A percentile compares a stretch with the other conserved stretches of the same genome.
phyloP scores from a whole-genome alignment of 1,140 invertebrate genomes.

The Meloidogyne exigua region DNA sequence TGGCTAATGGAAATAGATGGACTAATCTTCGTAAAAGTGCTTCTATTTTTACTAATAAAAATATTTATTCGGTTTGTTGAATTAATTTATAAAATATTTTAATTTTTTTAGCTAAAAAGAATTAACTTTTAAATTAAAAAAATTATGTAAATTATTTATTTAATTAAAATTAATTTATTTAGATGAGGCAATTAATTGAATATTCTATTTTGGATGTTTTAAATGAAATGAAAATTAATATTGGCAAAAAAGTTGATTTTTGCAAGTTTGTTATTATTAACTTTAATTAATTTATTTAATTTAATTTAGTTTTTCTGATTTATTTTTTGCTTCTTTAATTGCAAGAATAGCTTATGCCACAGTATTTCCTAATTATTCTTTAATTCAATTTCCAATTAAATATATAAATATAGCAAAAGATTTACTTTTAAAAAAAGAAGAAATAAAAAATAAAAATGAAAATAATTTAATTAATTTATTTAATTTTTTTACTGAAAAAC shows the following conservation, averaged over 20 bases:
- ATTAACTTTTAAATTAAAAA: too few relatives aligned
- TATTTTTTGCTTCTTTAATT: not conserved
- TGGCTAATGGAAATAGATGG: not conserved
- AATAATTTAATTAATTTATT: not conserved
- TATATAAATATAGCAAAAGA: not conserved
- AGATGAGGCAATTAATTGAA: not conserved
- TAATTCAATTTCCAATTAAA: not conserved
- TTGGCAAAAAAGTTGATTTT: not conserved
- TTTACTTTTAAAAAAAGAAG: slow-evolving; percentile 3
- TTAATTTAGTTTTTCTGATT: not conserved
- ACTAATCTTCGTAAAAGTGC: not conserved
- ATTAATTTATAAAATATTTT: not conserved
- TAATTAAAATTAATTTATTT: too few relatives aligned
- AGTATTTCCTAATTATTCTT: not conserved
- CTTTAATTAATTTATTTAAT: too few relatives aligned
- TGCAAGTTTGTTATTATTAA: not conserved
- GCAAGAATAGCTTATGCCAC: not conserved
- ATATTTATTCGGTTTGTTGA: not conserved
- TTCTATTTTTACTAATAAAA: not conserved
- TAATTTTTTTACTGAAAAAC: not conserved
- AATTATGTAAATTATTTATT: too few relatives aligned
- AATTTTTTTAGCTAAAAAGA: too few relatives aligned
- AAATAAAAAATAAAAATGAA: not conserved
- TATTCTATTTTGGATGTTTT: not conserved
- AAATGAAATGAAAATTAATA: not conserved